phyloP scores from a whole-genome alignment of 1,140 invertebrate genomes.

The Drosophila insularis region DNA sequence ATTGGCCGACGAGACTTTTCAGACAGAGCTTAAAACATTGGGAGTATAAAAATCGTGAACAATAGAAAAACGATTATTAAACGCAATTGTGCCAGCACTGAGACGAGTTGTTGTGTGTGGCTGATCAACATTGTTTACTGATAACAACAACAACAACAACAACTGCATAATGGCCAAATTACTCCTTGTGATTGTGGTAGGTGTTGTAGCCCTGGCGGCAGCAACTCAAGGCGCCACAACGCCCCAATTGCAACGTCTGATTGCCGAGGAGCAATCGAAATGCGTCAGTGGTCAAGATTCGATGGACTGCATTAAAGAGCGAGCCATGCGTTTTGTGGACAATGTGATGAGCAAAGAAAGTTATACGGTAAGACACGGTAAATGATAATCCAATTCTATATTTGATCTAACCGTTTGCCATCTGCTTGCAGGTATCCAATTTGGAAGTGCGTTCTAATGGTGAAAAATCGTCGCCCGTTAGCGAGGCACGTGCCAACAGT shows the following conservation, averaged over 20 bases:
- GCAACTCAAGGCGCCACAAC: conserved; percentile 83
- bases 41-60: conserved; percentile 82
- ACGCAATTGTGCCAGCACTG: conserved; percentile 77
- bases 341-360: conserved; percentile 90
- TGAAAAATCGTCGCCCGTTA: conserved; percentile 82
- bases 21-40: conserved; percentile 58
- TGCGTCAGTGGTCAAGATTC: conserved; percentile 89
- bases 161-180: conserved; percentile 58
- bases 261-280: conserved; percentile 88
- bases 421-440: conserved; percentile 71
- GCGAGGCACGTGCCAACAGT: conserved; percentile 84
- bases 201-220: conserved; percentile 55
- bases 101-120: conserved; percentile 73
- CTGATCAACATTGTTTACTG: conserved; percentile 42
- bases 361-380: conserved; percentile 85
- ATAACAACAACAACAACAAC: conserved; percentile 31
- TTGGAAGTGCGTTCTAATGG: conserved; percentile 89
- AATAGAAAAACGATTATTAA: conserved; percentile 83
- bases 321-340: conserved; percentile 89
- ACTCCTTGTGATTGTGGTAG: conserved; percentile 61
- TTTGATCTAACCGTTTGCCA: not conserved
- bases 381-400: not conserved
- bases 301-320: conserved; percentile 91
- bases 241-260: conserved; percentile 87
- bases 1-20: conserved; percentile 11